phyloP scores from a whole-genome alignment of 1,140 invertebrate species.

The Yoshiicerus persimilis region DNA sequence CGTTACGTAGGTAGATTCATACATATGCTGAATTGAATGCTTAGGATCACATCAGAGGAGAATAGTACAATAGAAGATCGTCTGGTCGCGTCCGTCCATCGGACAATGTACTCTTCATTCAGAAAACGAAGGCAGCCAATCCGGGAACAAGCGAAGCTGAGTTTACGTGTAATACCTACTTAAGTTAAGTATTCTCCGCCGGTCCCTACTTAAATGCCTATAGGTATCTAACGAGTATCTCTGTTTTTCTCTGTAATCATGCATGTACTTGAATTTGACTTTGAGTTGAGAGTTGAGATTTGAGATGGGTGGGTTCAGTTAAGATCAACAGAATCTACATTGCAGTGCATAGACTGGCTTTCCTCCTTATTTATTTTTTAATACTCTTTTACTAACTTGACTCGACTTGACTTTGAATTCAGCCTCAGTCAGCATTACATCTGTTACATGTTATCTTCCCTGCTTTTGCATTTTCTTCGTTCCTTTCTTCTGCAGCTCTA shows the following conservation, averaged over 20 bases:
- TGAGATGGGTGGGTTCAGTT: no score
- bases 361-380: not conserved
- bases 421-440: not conserved
- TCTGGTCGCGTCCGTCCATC: not conserved
- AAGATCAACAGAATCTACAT: no score
- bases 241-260: not conserved
- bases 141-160: not conserved
- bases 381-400: not conserved
- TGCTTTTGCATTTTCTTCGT: not conserved
- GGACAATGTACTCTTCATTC: conserved; percentile 9
- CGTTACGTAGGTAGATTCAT: not conserved
- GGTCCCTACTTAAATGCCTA: no score
- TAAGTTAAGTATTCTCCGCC: not conserved
- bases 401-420: not conserved
- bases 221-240: no score
- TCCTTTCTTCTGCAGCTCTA: no score
- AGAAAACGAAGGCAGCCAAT: not conserved
- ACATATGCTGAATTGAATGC: not conserved
- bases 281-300: no score
- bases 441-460: not conserved
- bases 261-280: no score
- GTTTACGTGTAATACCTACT: not conserved
- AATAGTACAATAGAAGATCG: not conserved
- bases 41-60: not conserved
- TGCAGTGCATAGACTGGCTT: not conserved